Conservation (phyloP, 2,797 vertebrate species). For the Hirundo rustica region DNA sequence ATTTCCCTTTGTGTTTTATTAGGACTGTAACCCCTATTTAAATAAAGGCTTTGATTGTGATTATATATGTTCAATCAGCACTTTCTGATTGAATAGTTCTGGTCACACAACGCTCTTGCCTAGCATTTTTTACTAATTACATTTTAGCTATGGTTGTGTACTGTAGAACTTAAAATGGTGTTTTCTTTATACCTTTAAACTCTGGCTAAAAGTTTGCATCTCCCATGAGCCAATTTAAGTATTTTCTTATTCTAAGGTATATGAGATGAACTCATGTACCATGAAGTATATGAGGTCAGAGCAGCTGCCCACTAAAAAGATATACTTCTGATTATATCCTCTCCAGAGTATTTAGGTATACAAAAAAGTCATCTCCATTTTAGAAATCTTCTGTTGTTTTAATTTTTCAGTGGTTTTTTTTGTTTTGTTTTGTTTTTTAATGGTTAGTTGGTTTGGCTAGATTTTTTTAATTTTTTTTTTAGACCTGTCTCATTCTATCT, state of each 20-base stretch:
- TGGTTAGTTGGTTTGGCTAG: neutral
- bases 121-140: constrained; percentile 81
- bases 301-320: neutral
- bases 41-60: constrained; percentile 87
- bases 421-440: too few relatives aligned
- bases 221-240: neutral
- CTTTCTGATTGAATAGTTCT: constrained; percentile 81
- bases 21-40: constrained; percentile 94
- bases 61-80: constrained; percentile 83
- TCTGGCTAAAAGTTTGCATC: constrained; percentile 32
- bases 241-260: neutral
- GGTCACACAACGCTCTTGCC: constrained; percentile 69
- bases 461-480: accelerated
- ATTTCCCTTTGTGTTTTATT: constrained; percentile 96
- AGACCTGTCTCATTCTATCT: neutral
- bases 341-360: neutral
- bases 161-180: constrained; percentile 49
- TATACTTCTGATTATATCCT: neutral
- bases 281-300: neutral
- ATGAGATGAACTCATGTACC: neutral
- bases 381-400: neutral
- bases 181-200: constrained; percentile 65
- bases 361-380: neutral
- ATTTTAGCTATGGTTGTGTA: constrained; percentile 72
- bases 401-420: neutral